Percentiles rank a stretch among this genome's conserved stretches.
phyloP scores from a whole-genome alignment of 1,140 invertebrate genomes.

The Ericerus pela region DNA sequence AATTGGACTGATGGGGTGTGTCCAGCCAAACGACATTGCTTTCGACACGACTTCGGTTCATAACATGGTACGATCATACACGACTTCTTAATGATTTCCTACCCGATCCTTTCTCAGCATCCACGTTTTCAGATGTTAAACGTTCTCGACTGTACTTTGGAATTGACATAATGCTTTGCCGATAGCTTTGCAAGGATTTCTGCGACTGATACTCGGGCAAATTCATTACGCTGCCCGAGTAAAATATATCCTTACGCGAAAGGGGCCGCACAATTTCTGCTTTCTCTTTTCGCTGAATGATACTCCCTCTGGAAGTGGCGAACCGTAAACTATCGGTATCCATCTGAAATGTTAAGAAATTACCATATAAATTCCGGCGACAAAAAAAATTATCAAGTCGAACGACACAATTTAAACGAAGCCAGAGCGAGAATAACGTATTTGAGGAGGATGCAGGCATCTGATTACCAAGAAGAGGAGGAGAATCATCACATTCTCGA shows the following conservation, averaged over 20 bases:
- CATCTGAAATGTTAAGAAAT: slow-evolving; percentile 13
- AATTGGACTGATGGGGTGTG: too few relatives aligned
- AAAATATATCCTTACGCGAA: slow-evolving; percentile 95
- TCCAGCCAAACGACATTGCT: too few relatives aligned
- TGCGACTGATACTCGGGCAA: slow-evolving; percentile 84
- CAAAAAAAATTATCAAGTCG: too few relatives aligned
- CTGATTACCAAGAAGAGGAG: too few relatives aligned
- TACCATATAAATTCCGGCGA: not conserved
- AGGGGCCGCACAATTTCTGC: slow-evolving; percentile 72
- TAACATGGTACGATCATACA: too few relatives aligned
- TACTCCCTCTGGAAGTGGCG: slow-evolving; percentile 38
- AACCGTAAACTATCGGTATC: slow-evolving; percentile 30
- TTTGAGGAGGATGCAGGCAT: too few relatives aligned
- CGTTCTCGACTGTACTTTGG: slow-evolving; percentile 31
- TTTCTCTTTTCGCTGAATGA: slow-evolving; percentile 29
- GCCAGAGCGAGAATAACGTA: too few relatives aligned
- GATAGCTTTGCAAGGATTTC: slow-evolving; percentile 73
- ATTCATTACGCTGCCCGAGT: slow-evolving; percentile 84
- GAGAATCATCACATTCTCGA: too few relatives aligned
- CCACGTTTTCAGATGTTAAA: not conserved
- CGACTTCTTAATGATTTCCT: too few relatives aligned
- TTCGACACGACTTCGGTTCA: too few relatives aligned
- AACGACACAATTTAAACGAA: too few relatives aligned
- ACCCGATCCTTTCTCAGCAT: slow-evolving; percentile 47
- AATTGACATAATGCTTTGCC: slow-evolving; percentile 65